A percentile compares a stretch with the other conserved stretches of the same genome.
phyloP scores from a whole-genome alignment of 2,888 invertebrate genomes.

The Himalopsyche kuldschensis region DNA sequence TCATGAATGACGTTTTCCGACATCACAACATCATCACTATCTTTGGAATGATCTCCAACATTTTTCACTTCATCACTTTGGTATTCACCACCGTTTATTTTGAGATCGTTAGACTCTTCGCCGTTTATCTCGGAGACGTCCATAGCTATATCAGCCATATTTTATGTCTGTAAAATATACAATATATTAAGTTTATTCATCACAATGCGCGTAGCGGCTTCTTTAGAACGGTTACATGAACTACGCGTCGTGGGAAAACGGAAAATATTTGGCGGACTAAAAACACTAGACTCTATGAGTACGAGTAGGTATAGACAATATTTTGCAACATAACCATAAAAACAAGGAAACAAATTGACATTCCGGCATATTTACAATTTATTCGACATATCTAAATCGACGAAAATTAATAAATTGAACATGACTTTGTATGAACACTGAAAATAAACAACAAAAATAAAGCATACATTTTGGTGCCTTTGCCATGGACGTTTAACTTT shows the following conservation, averaged over 20 bases:
- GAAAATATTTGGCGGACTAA: slow-evolving; percentile 31
- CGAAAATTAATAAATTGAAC: no score
- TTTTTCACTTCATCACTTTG: slow-evolving; percentile 13
- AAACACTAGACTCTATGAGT: slow-evolving; percentile 11
- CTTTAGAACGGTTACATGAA: slow-evolving; percentile 24
- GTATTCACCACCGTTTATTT: slow-evolving; percentile 28
- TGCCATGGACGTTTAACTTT: background rate
- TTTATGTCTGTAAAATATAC: slow-evolving; percentile 14
- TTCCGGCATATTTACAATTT: background rate
- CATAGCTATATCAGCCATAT: slow-evolving; percentile 33
- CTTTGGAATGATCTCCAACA: slow-evolving; percentile 21
- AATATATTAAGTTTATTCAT: background rate
- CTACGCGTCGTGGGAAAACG: slow-evolving; percentile 35
- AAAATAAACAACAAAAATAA: background rate
- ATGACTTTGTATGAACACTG: no score
- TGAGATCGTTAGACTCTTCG: slow-evolving; percentile 12
- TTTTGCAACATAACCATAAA: slow-evolving; percentile 25
- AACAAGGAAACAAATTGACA: background rate
- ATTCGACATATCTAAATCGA: background rate
- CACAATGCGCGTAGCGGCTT: background rate
- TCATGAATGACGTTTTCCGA: background rate
- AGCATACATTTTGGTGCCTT: background rate
- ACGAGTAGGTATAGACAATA: background rate
- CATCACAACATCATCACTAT: slow-evolving; percentile 5
- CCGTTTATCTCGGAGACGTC: slow-evolving; percentile 16